These are phyloP conservation scores for Clunio marinus DNA, from an alignment of 2,888 invertebrate species.

Conservation along the genomic window DNA sequence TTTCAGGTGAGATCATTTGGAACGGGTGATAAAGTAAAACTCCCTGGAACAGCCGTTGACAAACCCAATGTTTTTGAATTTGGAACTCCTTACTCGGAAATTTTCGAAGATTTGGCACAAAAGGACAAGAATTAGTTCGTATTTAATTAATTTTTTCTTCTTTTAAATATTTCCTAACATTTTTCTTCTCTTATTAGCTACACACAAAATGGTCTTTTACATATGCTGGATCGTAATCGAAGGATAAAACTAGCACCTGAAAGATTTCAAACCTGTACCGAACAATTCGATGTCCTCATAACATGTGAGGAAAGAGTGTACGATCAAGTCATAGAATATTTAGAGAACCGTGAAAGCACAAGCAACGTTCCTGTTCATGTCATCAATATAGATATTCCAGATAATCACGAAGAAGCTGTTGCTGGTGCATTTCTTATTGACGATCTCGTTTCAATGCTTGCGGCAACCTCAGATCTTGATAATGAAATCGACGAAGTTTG, in stretches of 20 bases:
- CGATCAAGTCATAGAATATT: conserved; percentile 94
- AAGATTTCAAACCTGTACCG: conserved; percentile 82
- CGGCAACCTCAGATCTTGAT: conserved; percentile 86
- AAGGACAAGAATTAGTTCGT: conserved; percentile 86
- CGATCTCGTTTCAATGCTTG: conserved; percentile 88
- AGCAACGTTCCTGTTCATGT: conserved; percentile 90
- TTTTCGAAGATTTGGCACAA: conserved; percentile 83
- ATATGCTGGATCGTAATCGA: conserved; percentile 96
- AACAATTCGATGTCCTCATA: conserved; percentile 92
- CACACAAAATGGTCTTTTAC: conserved; percentile 95
- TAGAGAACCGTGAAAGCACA: conserved; percentile 73
- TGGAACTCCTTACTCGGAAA: conserved; percentile 90
- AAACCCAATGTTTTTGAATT: conserved; percentile 97
- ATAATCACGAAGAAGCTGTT: conserved; percentile 99
- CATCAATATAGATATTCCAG: conserved; percentile 97
- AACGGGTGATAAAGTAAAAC: conserved; percentile 91
- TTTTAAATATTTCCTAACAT: conserved; percentile 34
- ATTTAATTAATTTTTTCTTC: conserved; percentile 38
- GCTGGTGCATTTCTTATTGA: conserved; percentile 97
- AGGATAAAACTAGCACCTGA: conserved; percentile 93
- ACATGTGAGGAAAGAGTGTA: conserved; percentile 98
- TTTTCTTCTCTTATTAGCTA: conserved; percentile 60
- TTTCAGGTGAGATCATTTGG: conserved; percentile 67
- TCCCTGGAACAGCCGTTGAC: conserved; percentile 91
- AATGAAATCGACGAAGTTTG: conserved; percentile 96